Percentiles rank a stretch among this genome's conserved stretches.
Conservation (phyloP, 2,888 invertebrate genomes). For the Coleophora flavipennella region DNA sequence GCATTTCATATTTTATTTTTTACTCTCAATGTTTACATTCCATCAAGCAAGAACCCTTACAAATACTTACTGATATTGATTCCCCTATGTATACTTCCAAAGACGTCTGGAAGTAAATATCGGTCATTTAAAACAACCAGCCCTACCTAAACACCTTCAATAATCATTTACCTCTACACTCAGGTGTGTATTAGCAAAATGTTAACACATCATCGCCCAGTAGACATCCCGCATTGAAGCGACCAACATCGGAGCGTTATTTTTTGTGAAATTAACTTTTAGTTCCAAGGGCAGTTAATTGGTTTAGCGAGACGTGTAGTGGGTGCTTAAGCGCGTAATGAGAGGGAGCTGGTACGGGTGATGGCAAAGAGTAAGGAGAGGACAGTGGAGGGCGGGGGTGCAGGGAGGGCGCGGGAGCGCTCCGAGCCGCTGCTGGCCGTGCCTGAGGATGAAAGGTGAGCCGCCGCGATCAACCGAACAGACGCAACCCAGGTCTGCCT, state of each 20-base stretch:
- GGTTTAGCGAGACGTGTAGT: constrained; percentile 6
- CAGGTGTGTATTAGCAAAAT: constrained; percentile 20
- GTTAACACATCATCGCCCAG: constrained; percentile 6
- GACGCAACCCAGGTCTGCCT: too few species aligned
- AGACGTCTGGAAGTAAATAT: too few species aligned
- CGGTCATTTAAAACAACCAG: too few species aligned
- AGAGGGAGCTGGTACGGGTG: constrained; percentile 8
- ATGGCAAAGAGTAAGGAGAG: constrained; percentile 56
- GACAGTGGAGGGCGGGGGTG: constrained; percentile 50
- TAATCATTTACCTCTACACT: constrained; percentile 47
- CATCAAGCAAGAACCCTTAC: too few species aligned
- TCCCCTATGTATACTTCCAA: not conserved
- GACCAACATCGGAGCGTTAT: constrained; percentile 2
- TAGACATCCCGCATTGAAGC: constrained; percentile 3
- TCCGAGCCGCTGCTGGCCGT: constrained; percentile 54
- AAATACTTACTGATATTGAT: too few species aligned
- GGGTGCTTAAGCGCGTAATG: constrained; percentile 7
- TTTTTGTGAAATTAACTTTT: constrained; percentile 1
- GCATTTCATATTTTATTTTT: too few species aligned
- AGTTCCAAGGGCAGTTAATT: constrained; percentile 3
- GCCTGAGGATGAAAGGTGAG: constrained; percentile 71
- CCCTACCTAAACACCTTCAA: constrained; percentile 35
- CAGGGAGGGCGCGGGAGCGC: constrained; percentile 50
- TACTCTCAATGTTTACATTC: too few species aligned
- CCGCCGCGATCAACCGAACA: constrained; percentile 10